Percentiles rank a stretch among this genome's conserved stretches.
These are phyloP conservation scores for Podocnemis expansa DNA, from an alignment of 2,113 vertebrate genomes.

Conservation along the genomic window DNA sequence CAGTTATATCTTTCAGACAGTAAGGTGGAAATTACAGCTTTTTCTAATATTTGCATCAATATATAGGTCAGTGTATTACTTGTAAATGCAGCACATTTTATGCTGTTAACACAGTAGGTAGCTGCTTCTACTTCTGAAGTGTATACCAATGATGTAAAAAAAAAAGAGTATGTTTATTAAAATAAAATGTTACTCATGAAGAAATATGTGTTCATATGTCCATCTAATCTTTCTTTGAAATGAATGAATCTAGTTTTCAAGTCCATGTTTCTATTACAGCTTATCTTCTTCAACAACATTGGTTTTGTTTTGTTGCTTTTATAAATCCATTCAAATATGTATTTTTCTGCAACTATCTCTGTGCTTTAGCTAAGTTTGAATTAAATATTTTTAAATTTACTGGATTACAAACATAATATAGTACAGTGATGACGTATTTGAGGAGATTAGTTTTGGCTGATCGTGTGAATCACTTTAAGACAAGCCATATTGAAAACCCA, in stretches of 20 bases:
- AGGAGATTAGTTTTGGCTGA: fast-evolving
- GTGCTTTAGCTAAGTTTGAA: not conserved
- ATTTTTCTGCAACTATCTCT: not conserved
- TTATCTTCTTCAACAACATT: not conserved
- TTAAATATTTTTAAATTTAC: not conserved
- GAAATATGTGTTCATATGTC: not conserved
- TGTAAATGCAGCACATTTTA: not conserved
- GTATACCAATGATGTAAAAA: not conserved
- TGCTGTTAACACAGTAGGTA: not conserved
- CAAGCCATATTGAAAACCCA: fast-evolving
- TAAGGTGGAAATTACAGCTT: not conserved
- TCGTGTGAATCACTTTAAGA: not conserved
- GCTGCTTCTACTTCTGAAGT: not conserved
- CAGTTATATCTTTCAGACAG: fast-evolving
- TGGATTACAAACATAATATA: fast-evolving
- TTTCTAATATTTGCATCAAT: not conserved
- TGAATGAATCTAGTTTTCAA: not conserved
- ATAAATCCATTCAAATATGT: fast-evolving
- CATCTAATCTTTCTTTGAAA: not conserved
- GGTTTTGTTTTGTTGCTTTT: not conserved
- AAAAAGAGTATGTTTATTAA: not conserved
- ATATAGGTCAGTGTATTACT: not conserved
- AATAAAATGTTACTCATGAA: not conserved
- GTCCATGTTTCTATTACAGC: not conserved
- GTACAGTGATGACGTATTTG: not conserved